These are phyloP conservation scores for Orgyia antiqua DNA, from an alignment of 2,888 invertebrate genomes.

Conservation along the genomic window DNA sequence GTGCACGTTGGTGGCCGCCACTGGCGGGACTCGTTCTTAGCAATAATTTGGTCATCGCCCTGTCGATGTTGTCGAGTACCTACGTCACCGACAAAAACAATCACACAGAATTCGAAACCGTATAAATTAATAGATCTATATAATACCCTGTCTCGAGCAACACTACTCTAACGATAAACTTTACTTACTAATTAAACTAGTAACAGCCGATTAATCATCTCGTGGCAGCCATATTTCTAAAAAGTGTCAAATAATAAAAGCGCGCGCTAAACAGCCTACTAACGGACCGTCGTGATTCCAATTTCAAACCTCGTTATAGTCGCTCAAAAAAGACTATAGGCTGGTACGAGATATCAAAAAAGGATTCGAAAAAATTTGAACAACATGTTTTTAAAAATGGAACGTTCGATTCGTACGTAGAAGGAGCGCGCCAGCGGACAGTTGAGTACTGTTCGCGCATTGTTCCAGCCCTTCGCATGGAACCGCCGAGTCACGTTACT, in stretches of 20 bases:
- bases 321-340: slow-evolving; percentile 36
- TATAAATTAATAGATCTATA: slow-evolving; percentile 30
- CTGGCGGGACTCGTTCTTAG: slow-evolving; percentile 56
- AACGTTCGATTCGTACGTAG: slow-evolving; percentile 26
- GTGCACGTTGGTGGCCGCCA: slow-evolving; percentile 25
- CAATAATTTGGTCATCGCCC: slow-evolving; percentile 72
- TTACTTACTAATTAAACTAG: too few relatives aligned
- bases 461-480: slow-evolving; percentile 55
- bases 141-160: slow-evolving; percentile 33
- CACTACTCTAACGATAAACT: slow-evolving; percentile 51
- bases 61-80: slow-evolving; percentile 26
- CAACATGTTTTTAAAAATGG: slow-evolving; percentile 41
- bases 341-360: slow-evolving; percentile 49
- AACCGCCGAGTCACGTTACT: slow-evolving; percentile 58
- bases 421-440: slow-evolving; percentile 23
- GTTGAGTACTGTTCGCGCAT: slow-evolving; percentile 34
- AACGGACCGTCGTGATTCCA: slow-evolving; percentile 59
- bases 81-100: slow-evolving; percentile 30
- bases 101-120: slow-evolving; percentile 20
- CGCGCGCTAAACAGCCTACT: slow-evolving; percentile 55
- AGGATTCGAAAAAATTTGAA: slow-evolving; percentile 40
- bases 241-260: slow-evolving; percentile 48
- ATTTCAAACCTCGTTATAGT: slow-evolving; percentile 69
- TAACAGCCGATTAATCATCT: too few relatives aligned
- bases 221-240: slow-evolving; percentile 39